These are phyloP conservation scores for Hyposmocoma kahamanoa DNA, from an alignment of 1,140 invertebrate species.

Conservation along the genomic window DNA sequence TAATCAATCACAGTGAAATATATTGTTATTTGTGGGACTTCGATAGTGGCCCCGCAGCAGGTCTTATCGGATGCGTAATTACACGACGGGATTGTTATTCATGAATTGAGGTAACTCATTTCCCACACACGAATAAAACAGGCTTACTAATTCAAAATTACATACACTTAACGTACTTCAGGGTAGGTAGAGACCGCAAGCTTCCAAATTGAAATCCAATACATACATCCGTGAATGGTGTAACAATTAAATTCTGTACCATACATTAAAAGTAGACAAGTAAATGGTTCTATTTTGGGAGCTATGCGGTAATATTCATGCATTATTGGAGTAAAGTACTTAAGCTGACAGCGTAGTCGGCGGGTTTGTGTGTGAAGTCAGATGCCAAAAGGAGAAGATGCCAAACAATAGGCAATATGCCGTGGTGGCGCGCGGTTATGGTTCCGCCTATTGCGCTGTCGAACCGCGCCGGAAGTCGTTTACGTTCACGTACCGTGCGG, in stretches of 20 bases:
- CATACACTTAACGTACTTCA: too few relatives aligned
- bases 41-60: too few relatives aligned
- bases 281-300: slow-evolving; percentile 32
- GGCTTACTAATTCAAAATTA: too few relatives aligned
- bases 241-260: too few relatives aligned
- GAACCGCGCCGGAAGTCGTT: slow-evolving; percentile 51
- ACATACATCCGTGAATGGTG: too few relatives aligned
- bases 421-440: slow-evolving; percentile 33
- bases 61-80: slow-evolving; percentile 11
- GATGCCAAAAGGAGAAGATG: slow-evolving; percentile 66
- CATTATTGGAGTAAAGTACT: slow-evolving; percentile 47
- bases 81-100: slow-evolving; percentile 9
- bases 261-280: slow-evolving; percentile 27
- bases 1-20: too few relatives aligned
- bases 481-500: neutral
- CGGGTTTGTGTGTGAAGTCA: slow-evolving; percentile 43
- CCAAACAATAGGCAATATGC: slow-evolving; percentile 69
- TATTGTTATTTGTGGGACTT: too few relatives aligned
- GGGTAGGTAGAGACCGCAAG: too few relatives aligned
- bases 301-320: slow-evolving; percentile 50
- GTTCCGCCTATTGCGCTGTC: slow-evolving; percentile 43
- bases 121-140: neutral
- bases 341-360: slow-evolving; percentile 53
- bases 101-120: slow-evolving; percentile 4
- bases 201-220: too few relatives aligned